Conservation (phyloP, 2,888 invertebrate species). For the Trissoscelio sp. region DNA sequence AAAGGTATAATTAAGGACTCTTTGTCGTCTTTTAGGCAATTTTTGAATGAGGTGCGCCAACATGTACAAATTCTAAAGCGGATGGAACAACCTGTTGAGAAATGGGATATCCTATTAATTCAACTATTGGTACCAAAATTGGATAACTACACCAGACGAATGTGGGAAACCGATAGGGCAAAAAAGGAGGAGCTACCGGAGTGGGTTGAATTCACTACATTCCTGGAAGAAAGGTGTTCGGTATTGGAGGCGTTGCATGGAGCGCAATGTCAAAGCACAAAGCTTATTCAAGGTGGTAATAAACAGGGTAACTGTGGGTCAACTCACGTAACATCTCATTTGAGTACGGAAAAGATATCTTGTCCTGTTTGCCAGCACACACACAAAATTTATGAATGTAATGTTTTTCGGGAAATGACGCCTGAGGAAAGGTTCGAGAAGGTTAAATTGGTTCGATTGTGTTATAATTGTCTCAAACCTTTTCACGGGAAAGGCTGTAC, state of each 20-base stretch:
- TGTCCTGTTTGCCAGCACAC: constrained; percentile 1
- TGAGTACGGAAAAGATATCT: not conserved
- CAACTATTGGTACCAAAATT: constrained; percentile 23
- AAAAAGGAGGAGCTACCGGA: not conserved
- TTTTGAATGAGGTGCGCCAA: constrained; percentile 6
- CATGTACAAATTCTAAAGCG: constrained; percentile 9
- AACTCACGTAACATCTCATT: not conserved
- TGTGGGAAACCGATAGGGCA: constrained; percentile 23
- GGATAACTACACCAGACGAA: constrained; percentile 13
- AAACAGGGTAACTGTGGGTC: constrained; percentile 14
- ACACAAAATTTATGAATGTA: constrained; percentile 17
- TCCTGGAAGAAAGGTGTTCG: constrained; percentile 6
- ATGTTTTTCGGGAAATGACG: constrained; percentile 5
- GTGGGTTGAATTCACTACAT: not conserved
- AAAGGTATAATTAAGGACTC: constrained; percentile 12
- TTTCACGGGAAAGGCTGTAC: constrained; percentile 17
- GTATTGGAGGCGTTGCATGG: constrained; percentile 8
- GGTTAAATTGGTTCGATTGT: not conserved
- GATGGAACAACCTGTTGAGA: constrained; percentile 16
- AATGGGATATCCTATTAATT: constrained; percentile 28
- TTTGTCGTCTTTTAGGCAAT: constrained; percentile 9
- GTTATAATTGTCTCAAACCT: constrained; percentile 23
- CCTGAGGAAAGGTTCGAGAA: not conserved
- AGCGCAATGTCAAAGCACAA: not conserved
- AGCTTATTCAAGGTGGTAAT: not conserved